Conservation (phyloP, 2,888 invertebrate genomes). For the Protophormia terraenovae region DNA sequence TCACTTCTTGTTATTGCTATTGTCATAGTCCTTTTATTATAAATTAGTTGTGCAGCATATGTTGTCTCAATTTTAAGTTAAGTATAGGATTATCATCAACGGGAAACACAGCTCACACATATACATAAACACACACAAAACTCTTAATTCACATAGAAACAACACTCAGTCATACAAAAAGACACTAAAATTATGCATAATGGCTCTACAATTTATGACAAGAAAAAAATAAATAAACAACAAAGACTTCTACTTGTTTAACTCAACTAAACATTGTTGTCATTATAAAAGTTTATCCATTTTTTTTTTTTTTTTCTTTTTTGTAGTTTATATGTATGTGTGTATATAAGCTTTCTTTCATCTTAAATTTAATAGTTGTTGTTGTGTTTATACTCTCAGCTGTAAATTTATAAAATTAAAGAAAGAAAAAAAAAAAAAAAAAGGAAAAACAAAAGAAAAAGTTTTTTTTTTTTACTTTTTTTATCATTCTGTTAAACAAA, state of each 20-base stretch:
- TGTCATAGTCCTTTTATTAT: constrained; percentile 43
- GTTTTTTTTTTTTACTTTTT: no score
- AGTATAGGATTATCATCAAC: constrained; percentile 14
- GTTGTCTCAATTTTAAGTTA: constrained; percentile 38
- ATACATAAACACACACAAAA: background rate
- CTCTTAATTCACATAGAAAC: background rate
- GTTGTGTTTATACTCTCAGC: constrained; percentile 16
- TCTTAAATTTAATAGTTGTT: background rate
- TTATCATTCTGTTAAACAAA: constrained; percentile 31
- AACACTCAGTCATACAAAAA: constrained; percentile 17
- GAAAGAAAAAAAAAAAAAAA: background rate
- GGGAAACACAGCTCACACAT: background rate
- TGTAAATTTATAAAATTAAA: constrained; percentile 43
- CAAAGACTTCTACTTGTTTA: constrained; percentile 17
- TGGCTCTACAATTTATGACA: constrained; percentile 60
- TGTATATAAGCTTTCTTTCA: background rate
- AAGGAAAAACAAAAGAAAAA: constrained; percentile 29
- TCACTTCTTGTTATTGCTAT: background rate
- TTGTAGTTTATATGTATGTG: background rate
- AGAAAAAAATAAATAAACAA: constrained; percentile 25
- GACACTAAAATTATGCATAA: constrained; percentile 56
- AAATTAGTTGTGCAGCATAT: constrained; percentile 58
- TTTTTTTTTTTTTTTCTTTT: constrained; percentile 5
- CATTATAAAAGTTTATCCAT: constrained; percentile 49
- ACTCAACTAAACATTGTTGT: constrained; percentile 58